Conservation (phyloP, 2,797 vertebrate species). For the Tokudaia muenninki region DNA sequence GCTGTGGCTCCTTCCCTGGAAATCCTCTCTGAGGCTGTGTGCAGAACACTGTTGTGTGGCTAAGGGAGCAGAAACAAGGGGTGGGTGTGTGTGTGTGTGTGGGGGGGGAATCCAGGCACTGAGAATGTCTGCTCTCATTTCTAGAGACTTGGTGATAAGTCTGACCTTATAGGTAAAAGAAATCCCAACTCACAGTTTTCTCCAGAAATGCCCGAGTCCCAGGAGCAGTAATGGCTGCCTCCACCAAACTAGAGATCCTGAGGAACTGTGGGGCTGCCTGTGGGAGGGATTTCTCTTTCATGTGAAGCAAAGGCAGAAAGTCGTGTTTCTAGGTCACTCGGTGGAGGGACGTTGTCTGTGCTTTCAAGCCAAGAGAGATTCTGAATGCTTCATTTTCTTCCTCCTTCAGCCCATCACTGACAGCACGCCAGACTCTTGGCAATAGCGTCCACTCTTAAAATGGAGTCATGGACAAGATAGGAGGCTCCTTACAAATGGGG, state of each 20-base stretch:
- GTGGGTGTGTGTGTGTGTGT: too few relatives aligned
- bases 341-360: not conserved
- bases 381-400: not conserved
- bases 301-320: not conserved
- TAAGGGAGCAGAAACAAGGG: not conserved
- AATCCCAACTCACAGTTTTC: not conserved
- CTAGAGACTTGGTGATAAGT: not conserved
- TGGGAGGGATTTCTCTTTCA: not conserved
- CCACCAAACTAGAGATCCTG: not conserved
- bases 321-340: conserved; percentile 45
- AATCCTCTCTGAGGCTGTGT: conserved; percentile 55
- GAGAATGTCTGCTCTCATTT: accelerated
- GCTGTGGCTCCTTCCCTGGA: conserved; percentile 75
- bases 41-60: not conserved
- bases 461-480: accelerated
- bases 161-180: not conserved
- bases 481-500: accelerated
- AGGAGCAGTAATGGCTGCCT: accelerated
- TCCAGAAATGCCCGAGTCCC: not conserved
- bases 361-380: not conserved
- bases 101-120: not conserved
- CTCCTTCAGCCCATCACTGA: accelerated
- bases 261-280: not conserved
- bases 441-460: accelerated
- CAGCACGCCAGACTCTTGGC: not conserved